Conservation (phyloP, 2,797 vertebrate species). For the Tiaroga cobitis region DNA sequence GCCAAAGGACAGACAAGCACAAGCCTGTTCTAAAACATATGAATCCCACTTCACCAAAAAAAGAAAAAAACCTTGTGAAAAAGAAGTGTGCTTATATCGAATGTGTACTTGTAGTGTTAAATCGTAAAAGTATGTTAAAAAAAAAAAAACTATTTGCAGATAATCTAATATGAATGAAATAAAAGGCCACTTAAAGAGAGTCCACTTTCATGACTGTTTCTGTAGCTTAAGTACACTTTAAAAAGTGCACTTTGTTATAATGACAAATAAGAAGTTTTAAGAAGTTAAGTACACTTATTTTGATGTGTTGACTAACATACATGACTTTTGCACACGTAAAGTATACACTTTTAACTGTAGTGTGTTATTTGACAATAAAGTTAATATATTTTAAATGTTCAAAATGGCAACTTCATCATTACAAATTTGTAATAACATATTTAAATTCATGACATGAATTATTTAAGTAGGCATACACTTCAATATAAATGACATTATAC, state of each 20-base stretch:
- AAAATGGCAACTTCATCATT: neutral
- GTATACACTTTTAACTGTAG: neutral
- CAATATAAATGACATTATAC: neutral
- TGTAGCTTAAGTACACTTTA: too few relatives aligned
- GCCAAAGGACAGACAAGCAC: slow-evolving; percentile 34
- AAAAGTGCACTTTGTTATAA: neutral
- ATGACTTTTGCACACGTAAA: neutral
- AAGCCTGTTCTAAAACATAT: neutral
- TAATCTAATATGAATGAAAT: neutral
- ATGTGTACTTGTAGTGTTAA: neutral
- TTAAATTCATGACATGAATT: neutral
- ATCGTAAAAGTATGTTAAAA: neutral
- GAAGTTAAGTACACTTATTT: too few relatives aligned
- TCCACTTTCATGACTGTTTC: neutral
- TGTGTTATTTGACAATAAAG: neutral
- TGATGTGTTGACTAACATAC: neutral
- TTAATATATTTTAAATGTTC: neutral
- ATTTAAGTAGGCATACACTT: neutral
- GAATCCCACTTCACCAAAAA: neutral
- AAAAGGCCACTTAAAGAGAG: neutral
- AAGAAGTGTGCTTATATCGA: neutral
- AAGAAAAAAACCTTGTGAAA: neutral
- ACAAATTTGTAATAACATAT: neutral
- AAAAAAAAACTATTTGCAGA: neutral
- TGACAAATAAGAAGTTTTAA: too few relatives aligned